A percentile compares a stretch with the other conserved stretches of the same genome.
phyloP scores from a whole-genome alignment of 2,797 vertebrate genomes.

The Sebastes matsubarae region DNA sequence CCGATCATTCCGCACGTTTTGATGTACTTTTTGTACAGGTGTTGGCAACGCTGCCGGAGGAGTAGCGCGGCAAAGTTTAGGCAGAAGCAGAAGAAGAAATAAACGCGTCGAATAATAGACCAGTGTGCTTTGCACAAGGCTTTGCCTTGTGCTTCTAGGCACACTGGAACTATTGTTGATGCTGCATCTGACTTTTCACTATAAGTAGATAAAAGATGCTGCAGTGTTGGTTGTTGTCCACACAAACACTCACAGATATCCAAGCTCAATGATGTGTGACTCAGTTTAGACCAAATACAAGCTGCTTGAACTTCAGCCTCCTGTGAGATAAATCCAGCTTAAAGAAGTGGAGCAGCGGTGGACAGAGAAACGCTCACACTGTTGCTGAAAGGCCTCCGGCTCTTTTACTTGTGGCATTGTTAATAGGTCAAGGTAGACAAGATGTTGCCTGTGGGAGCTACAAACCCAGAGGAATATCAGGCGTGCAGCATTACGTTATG shows the following conservation, averaged over 20 bases:
- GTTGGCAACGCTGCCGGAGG: no score
- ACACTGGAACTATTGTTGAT: background rate
- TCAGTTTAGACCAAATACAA: background rate
- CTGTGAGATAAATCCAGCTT: slow-evolving; percentile 11
- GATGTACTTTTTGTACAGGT: no score
- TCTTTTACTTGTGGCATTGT: slow-evolving; percentile 9
- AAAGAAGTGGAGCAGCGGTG: background rate
- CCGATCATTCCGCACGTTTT: no score
- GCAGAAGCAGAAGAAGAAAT: no score
- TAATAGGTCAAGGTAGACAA: slow-evolving; percentile 30
- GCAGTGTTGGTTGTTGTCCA: background rate
- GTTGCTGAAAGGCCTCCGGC: background rate
- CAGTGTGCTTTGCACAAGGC: no score
- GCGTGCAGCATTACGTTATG: background rate
- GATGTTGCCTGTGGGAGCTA: slow-evolving; percentile 3
- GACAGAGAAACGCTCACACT: background rate
- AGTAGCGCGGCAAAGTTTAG: no score
- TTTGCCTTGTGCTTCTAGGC: no score
- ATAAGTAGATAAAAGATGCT: no score
- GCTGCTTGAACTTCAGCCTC: background rate
- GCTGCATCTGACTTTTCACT: no score
- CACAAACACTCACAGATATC: background rate
- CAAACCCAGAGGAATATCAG: slow-evolving; percentile 13
- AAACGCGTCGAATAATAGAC: no score
- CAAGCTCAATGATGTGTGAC: background rate